Evolutionary conservation across 2,888 invertebrate genomes (phyloP).

Genomic region (Acrocera orbiculus): DNA sequence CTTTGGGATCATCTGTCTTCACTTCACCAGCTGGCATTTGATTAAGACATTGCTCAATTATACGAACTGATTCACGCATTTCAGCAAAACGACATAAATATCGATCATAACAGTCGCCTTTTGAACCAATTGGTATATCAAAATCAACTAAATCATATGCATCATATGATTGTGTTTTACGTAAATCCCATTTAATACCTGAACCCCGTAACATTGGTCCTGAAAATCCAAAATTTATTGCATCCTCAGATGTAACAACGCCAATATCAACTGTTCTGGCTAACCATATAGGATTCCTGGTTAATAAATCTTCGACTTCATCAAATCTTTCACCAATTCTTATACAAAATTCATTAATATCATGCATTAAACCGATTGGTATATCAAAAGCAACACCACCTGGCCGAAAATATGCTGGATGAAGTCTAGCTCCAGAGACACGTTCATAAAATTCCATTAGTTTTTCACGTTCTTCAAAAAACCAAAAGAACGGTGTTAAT

Average conservation of each 20-base stretch:
- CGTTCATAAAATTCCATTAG: slow-evolving; percentile 71
- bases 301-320: slow-evolving; percentile 65
- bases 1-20: slow-evolving; percentile 63
- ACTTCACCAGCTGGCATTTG: slow-evolving; percentile 67
- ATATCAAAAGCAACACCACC: slow-evolving; percentile 63
- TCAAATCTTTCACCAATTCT: slow-evolving; percentile 60
- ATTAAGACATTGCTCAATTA: slow-evolving; percentile 65
- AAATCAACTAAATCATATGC: slow-evolving; percentile 68
- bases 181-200: slow-evolving; percentile 76
- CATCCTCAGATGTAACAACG: slow-evolving; percentile 51
- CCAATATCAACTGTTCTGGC: slow-evolving; percentile 59
- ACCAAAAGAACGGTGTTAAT: slow-evolving; percentile 80
- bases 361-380: slow-evolving; percentile 60
- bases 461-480: slow-evolving; percentile 79
- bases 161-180: slow-evolving; percentile 69
- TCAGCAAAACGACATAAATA: slow-evolving; percentile 42
- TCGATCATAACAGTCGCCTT: slow-evolving; percentile 74
- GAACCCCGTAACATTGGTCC: slow-evolving; percentile 64
- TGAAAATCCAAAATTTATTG: slow-evolving; percentile 51
- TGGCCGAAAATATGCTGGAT: slow-evolving; percentile 63
- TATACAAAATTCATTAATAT: slow-evolving; percentile 50
- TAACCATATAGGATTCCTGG: slow-evolving; percentile 56
- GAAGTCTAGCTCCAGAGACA: slow-evolving; percentile 66
- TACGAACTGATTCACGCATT: slow-evolving; percentile 59
- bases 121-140: slow-evolving; percentile 61